Base-by-base conservation (phyloP, 2,113 vertebrate genomes). In the Aphyosemion australe region DNA sequence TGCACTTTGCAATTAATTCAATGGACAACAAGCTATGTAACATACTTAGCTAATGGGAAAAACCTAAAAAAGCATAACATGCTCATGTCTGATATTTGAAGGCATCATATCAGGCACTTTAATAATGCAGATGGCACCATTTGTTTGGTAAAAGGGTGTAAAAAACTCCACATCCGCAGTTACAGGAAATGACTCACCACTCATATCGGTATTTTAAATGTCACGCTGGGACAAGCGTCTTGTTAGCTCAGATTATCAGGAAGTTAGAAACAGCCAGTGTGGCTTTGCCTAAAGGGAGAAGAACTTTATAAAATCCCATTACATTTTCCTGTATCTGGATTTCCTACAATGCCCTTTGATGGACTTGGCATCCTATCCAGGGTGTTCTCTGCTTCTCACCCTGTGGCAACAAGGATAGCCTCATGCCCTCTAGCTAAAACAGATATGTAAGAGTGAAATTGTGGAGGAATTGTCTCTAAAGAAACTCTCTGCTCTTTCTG, bases 391-490 rank as follows among this genome's bases (percentile, higher is more conserved):
- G 42, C 26, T n/a, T 31, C 13, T 18, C 21, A 15, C 13, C 42
- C 26, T 48, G 10, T 14, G 43, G 26, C 45, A 48, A 5, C 31
- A 13, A 13, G 41, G 39, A 58, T 9, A 56, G 53, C 11, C 26
- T 18, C 10, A 16, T 56, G 19, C 19, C 41, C 20, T 39, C 9
- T 7, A 37, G 52, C 31, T 54, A 39, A 41, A 37, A 12, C n/a
- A 41, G 16, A 57, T 34, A 41, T 26, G 34, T 19, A 46, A 57
- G n/a, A 13, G 6, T 48, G 61, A 37, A 16, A 50, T 8, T 34
- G 54, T 46, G 42, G 68, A 26, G 34, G 41, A 43, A 54, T 26
- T 2, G 50, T 43, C 65, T 58, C 39, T 26, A 26, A 43, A 18
- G 20, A 58, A 58, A 45, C 13, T 19, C 1, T 9, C 1, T 9